Evolutionary conservation across 2,113 vertebrate genomes (phyloP).

Genomic region (Microtus ochrogaster): DNA sequence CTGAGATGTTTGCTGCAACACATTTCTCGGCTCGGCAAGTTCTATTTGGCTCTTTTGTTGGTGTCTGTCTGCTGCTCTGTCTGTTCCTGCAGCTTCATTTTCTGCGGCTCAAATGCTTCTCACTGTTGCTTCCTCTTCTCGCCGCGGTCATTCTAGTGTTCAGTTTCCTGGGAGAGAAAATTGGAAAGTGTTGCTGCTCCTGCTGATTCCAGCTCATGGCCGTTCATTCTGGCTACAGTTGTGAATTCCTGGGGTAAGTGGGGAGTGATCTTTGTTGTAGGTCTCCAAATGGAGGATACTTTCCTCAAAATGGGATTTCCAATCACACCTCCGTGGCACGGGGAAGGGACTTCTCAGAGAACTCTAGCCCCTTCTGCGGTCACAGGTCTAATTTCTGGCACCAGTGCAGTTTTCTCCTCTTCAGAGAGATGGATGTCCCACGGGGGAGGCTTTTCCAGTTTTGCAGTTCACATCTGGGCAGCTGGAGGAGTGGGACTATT

Average conservation of each 20-base stretch:
- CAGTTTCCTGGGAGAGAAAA: neutral
- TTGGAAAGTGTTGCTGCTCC: rapidly evolving
- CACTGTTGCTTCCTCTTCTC: neutral
- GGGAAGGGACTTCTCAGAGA: neutral
- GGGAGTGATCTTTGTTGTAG: neutral
- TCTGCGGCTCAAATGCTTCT: neutral
- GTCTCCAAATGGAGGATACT: neutral
- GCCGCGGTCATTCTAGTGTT: neutral
- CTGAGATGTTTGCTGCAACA: neutral
- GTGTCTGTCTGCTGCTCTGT: too few species aligned
- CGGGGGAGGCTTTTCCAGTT: too few species aligned
- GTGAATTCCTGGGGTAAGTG: neutral
- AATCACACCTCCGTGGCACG: rapidly evolving
- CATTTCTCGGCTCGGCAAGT: neutral
- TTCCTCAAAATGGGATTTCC: neutral
- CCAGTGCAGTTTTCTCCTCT: neutral
- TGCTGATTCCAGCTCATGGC: rapidly evolving
- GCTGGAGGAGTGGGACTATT: neutral
- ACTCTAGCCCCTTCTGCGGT: too few species aligned
- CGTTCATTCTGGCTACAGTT: neutral
- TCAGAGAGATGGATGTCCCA: rapidly evolving
- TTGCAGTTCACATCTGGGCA: neutral
- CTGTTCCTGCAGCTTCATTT: neutral
- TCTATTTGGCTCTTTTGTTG: neutral
- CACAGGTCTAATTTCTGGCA: too few species aligned